Conservation (phyloP, 2,797 vertebrate genomes). For the Pitangus sulphuratus region DNA sequence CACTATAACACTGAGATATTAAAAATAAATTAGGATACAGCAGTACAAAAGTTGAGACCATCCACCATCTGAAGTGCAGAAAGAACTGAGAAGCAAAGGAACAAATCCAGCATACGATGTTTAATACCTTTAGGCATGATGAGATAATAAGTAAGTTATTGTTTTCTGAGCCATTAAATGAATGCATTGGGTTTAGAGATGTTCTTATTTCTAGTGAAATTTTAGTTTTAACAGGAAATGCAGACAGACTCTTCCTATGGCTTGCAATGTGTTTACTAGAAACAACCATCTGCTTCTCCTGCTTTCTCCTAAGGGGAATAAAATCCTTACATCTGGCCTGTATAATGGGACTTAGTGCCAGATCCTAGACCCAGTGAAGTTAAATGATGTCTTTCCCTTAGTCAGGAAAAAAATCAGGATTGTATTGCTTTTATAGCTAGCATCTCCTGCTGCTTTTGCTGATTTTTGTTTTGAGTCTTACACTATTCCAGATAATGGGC, state of each 20-base stretch:
- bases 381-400: constrained; percentile 70
- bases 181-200: constrained; percentile 29
- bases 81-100: background rate
- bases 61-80: constrained; percentile 6
- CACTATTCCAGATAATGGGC: constrained; percentile 20
- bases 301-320: constrained; percentile 49
- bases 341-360: constrained; percentile 45
- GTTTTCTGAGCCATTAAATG: constrained; percentile 42
- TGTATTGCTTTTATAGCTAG: constrained; percentile 51
- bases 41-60: background rate
- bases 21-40: constrained; percentile 37
- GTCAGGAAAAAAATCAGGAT: constrained; percentile 56
- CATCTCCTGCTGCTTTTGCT: constrained; percentile 46
- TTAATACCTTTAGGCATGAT: constrained; percentile 42
- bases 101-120: background rate
- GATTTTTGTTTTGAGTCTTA: background rate
- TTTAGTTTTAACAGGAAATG: constrained; percentile 41
- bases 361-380: constrained; percentile 53
- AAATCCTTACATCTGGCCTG: constrained; percentile 63
- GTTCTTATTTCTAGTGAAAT: constrained; percentile 28
- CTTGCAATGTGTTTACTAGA: constrained; percentile 45
- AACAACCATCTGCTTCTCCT: constrained; percentile 59
- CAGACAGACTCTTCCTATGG: constrained; percentile 15
- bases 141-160: constrained; percentile 51
- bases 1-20: constrained; percentile 2